A percentile compares a stretch with the other conserved stretches of the same genome.
Conservation (phyloP, 2,888 invertebrate species). For the Megamerina dolium region DNA sequence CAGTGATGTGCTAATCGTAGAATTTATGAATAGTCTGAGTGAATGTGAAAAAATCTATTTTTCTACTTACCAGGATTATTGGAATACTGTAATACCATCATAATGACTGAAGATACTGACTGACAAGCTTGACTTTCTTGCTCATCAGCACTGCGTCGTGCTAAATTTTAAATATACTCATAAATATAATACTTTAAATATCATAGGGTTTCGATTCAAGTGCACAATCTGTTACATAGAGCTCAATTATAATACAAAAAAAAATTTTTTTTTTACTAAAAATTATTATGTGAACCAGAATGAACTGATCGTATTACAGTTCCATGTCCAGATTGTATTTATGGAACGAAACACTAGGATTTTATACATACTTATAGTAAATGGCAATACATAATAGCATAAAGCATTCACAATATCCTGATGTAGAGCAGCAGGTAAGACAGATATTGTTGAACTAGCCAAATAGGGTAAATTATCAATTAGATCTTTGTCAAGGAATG, state of each 20-base stretch:
- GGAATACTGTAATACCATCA: slow-evolving; percentile 97
- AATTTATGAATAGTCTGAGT: neutral
- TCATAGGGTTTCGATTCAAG: too few species aligned
- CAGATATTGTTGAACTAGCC: slow-evolving; percentile 88
- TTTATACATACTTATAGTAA: slow-evolving; percentile 78
- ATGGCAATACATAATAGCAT: slow-evolving; percentile 93
- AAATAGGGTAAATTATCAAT: slow-evolving; percentile 93
- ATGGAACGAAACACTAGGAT: too few species aligned
- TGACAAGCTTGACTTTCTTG: slow-evolving; percentile 75
- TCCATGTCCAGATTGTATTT: too few species aligned
- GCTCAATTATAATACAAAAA: too few species aligned
- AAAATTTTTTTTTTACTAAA: too few species aligned
- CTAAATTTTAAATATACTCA: slow-evolving; percentile 49
- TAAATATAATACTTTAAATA: too few species aligned
- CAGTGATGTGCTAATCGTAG: slow-evolving; percentile 96
- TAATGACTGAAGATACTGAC: slow-evolving; percentile 86
- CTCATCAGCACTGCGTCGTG: slow-evolving; percentile 64
- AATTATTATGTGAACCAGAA: too few species aligned
- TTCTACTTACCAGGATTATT: slow-evolving; percentile 70
- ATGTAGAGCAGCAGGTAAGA: slow-evolving; percentile 83
- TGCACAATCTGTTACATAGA: too few species aligned
- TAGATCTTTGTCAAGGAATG: slow-evolving; percentile 92
- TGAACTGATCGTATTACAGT: too few species aligned
- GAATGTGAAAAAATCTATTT: neutral
- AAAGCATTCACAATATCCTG: slow-evolving; percentile 92